These are phyloP conservation scores for Frankliniella intonsa DNA, from an alignment of 2,888 invertebrate genomes.

Conservation along the genomic window DNA sequence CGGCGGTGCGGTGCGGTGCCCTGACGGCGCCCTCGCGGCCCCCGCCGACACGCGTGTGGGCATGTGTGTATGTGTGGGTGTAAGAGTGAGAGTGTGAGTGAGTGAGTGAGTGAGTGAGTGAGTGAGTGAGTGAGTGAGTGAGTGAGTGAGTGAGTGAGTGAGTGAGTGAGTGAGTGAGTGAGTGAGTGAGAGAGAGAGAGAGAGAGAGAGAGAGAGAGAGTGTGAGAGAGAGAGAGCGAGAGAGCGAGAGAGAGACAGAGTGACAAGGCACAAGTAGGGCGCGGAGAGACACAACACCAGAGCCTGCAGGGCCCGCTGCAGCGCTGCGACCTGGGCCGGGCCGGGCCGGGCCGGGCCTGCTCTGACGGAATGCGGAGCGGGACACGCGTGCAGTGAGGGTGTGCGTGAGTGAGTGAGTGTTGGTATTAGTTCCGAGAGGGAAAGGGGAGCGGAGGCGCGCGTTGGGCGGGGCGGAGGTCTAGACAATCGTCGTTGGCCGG, in stretches of 20 bases:
- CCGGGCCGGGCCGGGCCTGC: too few relatives aligned
- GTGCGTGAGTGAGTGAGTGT: not conserved
- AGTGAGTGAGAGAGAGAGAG: not conserved
- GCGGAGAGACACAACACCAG: too few relatives aligned
- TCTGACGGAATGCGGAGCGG: not conserved
- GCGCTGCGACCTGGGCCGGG: too few relatives aligned
- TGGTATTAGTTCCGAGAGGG: not conserved
- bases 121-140: too few relatives aligned
- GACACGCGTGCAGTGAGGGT: not conserved
- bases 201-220: not conserved
- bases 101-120: too few relatives aligned
- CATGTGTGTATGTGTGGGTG: not conserved
- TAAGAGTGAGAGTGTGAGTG: not conserved
- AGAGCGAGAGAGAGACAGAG: not conserved
- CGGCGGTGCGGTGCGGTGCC: too few relatives aligned
- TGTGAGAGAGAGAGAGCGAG: not conserved
- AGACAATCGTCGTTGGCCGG: not conserved
- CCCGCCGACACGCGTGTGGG: not conserved
- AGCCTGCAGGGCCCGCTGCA: too few relatives aligned
- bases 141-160: not conserved
- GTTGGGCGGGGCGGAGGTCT: not conserved
- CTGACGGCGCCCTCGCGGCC: too few relatives aligned
- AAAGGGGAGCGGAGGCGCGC: not conserved
- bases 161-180: not conserved
- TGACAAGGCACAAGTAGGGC: too few relatives aligned